Percentiles rank a stretch among this genome's conserved stretches.
Evolutionary conservation across 92 coral and sea anemone genomes (phyloP).

Genomic region (Paramuricea clavata): DNA sequence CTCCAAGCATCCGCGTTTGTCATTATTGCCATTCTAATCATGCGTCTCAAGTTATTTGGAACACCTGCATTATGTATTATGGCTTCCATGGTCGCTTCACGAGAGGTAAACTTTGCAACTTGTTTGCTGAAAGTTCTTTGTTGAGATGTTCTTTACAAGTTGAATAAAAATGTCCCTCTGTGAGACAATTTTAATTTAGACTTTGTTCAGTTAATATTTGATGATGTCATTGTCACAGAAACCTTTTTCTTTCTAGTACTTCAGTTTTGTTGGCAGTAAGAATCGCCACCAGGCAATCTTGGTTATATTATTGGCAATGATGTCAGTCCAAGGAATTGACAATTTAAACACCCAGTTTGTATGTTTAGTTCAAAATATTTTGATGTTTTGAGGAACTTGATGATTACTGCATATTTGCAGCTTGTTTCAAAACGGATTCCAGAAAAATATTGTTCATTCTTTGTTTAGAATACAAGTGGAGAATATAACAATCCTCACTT

Average conservation of each 20-base stretch:
- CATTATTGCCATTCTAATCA: slow-evolving; percentile 89
- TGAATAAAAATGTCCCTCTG: background rate
- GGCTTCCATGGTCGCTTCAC: slow-evolving; percentile 90
- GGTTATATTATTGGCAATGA: slow-evolving; percentile 77
- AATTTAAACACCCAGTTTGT: slow-evolving; percentile 91
- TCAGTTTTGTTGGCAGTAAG: slow-evolving; percentile 81
- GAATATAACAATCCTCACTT: slow-evolving; percentile 94
- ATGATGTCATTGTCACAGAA: background rate
- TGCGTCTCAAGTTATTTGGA: slow-evolving; percentile 96
- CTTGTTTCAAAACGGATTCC: background rate
- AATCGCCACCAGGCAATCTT: slow-evolving; percentile 86
- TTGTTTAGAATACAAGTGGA: slow-evolving; percentile 82
- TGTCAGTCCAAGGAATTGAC: slow-evolving; percentile 92
- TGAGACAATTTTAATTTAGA: background rate
- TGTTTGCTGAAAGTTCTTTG: background rate
- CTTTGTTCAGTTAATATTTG: background rate
- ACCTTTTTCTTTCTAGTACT: slow-evolving; percentile 67
- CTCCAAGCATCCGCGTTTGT: slow-evolving; percentile 91
- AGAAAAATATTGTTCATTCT: background rate
- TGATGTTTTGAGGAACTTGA: background rate
- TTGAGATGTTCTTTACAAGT: background rate
- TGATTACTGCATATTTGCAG: background rate
- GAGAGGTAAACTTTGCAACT: slow-evolving; percentile 74
- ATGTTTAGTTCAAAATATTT: slow-evolving; percentile 48
- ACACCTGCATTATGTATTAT: slow-evolving; percentile 93